A percentile compares a stretch with the other conserved stretches of the same genome.
Conservation (phyloP, 2,888 invertebrate genomes). For the Lordiphosa fenestrarum region DNA sequence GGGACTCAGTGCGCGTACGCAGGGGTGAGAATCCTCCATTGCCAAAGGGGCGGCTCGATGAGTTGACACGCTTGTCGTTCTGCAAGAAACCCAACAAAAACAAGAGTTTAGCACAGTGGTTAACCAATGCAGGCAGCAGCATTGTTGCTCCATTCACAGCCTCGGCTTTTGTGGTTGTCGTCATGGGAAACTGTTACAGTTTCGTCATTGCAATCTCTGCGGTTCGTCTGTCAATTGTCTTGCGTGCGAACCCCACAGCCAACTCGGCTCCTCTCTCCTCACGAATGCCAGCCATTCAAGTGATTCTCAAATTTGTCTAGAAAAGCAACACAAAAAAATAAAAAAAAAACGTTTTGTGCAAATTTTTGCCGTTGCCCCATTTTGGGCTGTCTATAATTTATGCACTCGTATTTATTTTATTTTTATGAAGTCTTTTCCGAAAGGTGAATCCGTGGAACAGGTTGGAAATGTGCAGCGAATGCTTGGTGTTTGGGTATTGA, state of each 20-base stretch:
- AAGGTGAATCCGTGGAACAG: constrained; percentile 19
- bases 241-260: constrained; percentile 62
- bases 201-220: constrained; percentile 60
- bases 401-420: constrained; percentile 66
- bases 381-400: constrained; percentile 45
- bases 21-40: constrained; percentile 67
- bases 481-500: constrained; percentile 36
- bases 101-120: neutral
- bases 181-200: constrained; percentile 73
- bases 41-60: constrained; percentile 60
- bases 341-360: constrained; percentile 73
- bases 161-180: constrained; percentile 54
- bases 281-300: constrained; percentile 32
- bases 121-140: constrained; percentile 20
- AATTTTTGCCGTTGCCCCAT: constrained; percentile 33
- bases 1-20: constrained; percentile 64
- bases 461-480: constrained; percentile 29
- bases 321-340: constrained; percentile 53
- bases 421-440: constrained; percentile 46
- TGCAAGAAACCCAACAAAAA: constrained; percentile 14
- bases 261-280: neutral
- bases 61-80: constrained; percentile 61
- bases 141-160: constrained; percentile 50
- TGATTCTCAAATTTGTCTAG: constrained; percentile 71
- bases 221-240: constrained; percentile 71